A percentile compares a stretch with the other conserved stretches of the same genome.
phyloP scores from a whole-genome alignment of 2,888 invertebrate genomes.

The Tipula vernalis region DNA sequence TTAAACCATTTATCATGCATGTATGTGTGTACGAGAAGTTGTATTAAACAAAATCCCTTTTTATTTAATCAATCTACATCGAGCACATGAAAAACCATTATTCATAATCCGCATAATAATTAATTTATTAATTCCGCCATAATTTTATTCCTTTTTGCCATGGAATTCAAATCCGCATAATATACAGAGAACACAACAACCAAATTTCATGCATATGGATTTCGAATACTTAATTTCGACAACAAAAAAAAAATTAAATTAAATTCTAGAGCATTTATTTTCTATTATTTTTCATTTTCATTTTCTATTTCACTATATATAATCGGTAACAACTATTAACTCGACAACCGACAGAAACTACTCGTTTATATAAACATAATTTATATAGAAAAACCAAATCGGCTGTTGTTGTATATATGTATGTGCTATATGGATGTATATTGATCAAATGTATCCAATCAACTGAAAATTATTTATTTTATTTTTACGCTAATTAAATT shows the following conservation, averaged over 20 bases:
- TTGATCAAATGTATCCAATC: background rate
- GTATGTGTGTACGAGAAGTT: too few relatives aligned
- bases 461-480: slow-evolving; percentile 4
- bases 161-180: background rate
- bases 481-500: slow-evolving; percentile 4
- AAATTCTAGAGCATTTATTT: background rate
- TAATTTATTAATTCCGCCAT: background rate
- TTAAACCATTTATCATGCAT: background rate
- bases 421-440: too few relatives aligned
- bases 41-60: background rate
- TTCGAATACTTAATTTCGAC: background rate
- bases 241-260: background rate
- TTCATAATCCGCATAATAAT: background rate
- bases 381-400: background rate
- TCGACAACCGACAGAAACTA: background rate
- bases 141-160: background rate
- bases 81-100: background rate
- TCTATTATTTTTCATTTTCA: background rate
- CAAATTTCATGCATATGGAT: slow-evolving; percentile 4
- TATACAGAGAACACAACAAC: background rate
- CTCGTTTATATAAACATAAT: background rate
- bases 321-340: background rate
- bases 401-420: background rate
- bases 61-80: background rate
- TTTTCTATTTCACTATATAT: background rate